Percentiles rank a stretch among this genome's conserved stretches.
These are phyloP conservation scores for Hassar affinis DNA, from an alignment of 2,113 vertebrate genomes.

Conservation along the genomic window DNA sequence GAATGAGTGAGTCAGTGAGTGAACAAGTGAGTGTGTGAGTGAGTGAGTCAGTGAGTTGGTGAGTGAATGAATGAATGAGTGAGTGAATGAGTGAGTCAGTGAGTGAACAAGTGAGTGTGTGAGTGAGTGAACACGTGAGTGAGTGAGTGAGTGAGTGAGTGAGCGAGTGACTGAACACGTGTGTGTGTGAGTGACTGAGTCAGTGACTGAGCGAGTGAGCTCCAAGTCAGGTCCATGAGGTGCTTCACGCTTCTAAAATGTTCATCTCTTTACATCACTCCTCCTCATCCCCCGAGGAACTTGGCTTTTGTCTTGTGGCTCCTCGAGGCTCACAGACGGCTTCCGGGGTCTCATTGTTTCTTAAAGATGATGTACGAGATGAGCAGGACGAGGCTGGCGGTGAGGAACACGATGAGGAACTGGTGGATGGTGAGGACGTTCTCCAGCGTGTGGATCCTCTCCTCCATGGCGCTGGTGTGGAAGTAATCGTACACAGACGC, in stretches of 20 bases:
- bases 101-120: too few relatives aligned
- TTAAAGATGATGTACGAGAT: conserved; percentile 36
- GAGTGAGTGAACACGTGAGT: too few relatives aligned
- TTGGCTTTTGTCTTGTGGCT: neutral
- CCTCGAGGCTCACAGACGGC: neutral
- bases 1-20: too few relatives aligned
- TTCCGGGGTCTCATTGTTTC: neutral
- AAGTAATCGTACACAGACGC: conserved; percentile 77
- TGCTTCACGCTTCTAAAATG: neutral
- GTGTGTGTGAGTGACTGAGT: too few relatives aligned
- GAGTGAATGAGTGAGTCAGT: too few relatives aligned
- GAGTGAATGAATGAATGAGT: too few relatives aligned
- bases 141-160: too few relatives aligned
- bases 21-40: too few relatives aligned
- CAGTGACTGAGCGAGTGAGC: too few relatives aligned
- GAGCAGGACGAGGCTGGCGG: conserved; percentile 5
- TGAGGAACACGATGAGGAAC: conserved; percentile 65
- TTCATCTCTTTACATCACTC: neutral
- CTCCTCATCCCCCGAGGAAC: neutral
- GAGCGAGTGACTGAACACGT: too few relatives aligned
- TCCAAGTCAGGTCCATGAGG: too few relatives aligned
- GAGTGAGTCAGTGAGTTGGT: too few relatives aligned
- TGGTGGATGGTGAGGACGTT: conserved; percentile 72
- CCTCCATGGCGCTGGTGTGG: conserved; percentile 77
- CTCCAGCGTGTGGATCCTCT: conserved; percentile 75